Conservation (phyloP, 1,140 invertebrate genomes). For the Drosophila ercepeae region DNA sequence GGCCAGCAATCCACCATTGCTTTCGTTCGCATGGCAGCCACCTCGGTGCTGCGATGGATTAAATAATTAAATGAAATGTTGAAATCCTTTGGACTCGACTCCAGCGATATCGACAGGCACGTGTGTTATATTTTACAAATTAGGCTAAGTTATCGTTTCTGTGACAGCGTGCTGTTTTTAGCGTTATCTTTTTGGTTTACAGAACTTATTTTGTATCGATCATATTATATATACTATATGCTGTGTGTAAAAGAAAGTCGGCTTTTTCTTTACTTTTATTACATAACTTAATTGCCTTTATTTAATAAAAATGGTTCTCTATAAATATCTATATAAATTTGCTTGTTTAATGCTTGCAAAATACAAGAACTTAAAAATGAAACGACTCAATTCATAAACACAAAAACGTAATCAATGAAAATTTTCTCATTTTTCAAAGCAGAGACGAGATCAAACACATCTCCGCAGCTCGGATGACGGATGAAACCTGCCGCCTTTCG, state of each 20-base stretch:
- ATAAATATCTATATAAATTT: constrained; percentile 72
- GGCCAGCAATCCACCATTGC: constrained; percentile 87
- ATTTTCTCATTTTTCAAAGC: constrained; percentile 16
- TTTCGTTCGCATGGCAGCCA: constrained; percentile 87
- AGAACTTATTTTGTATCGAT: constrained; percentile 35
- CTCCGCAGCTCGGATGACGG: constrained; percentile 9
- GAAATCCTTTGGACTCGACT: background rate
- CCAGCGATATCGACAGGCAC: constrained; percentile 34
- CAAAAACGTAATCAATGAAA: constrained; percentile 24
- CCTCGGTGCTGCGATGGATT: constrained; percentile 86
- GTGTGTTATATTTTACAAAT: constrained; percentile 60
- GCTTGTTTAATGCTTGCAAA: constrained; percentile 53
- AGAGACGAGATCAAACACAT: constrained; percentile 5
- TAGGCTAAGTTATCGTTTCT: constrained; percentile 46
- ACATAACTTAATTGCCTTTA: constrained; percentile 74
- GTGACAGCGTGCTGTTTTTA: constrained; percentile 39
- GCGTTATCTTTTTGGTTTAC: constrained; percentile 36
- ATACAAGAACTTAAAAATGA: constrained; percentile 31
- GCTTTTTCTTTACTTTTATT: constrained; percentile 46
- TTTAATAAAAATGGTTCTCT: constrained; percentile 76
- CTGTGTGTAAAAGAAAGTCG: constrained; percentile 28
- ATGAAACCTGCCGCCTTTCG: constrained; percentile 22
- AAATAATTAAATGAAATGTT: constrained; percentile 57
- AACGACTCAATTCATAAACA: constrained; percentile 32
- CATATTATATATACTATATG: constrained; percentile 12